Evolutionary conservation across 2,113 vertebrate genomes (phyloP).

Genomic region (Solea solea): DNA sequence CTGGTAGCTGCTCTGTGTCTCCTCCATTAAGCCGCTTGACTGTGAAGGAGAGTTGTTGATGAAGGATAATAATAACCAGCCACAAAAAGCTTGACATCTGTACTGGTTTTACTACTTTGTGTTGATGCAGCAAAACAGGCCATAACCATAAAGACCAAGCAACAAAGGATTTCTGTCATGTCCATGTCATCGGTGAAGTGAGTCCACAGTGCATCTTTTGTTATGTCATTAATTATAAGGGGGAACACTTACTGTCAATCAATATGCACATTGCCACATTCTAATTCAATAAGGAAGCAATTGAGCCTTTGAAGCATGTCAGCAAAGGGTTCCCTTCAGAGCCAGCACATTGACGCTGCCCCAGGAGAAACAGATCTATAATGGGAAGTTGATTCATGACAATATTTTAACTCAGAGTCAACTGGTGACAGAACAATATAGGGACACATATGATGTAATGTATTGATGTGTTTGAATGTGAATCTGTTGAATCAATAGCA

Average conservation of each 20-base stretch:
- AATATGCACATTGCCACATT: constrained; percentile 39
- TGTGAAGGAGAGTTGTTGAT: not conserved
- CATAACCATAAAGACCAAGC: constrained; percentile 22
- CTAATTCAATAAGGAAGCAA: constrained; percentile 39
- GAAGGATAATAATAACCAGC: not conserved
- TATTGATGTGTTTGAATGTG: constrained; percentile 22
- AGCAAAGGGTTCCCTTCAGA: constrained; percentile 2
- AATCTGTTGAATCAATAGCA: constrained; percentile 16
- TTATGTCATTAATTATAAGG: constrained; percentile 25
- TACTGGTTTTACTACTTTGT: constrained; percentile 2
- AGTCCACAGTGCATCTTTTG: constrained; percentile 6
- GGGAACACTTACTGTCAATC: constrained; percentile 28
- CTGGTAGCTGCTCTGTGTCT: not conserved
- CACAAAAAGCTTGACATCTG: not conserved
- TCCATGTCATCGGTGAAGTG: constrained; percentile 7
- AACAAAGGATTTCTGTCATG: not conserved
- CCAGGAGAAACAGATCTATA: not conserved
- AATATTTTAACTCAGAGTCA: constrained; percentile 20
- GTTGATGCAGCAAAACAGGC: constrained; percentile 16
- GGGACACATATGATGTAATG: not conserved
- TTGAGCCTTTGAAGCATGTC: constrained; percentile 32
- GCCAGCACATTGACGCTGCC: constrained; percentile 13
- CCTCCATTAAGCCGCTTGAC: not conserved
- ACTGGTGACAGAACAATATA: constrained; percentile 5
- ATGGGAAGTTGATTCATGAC: constrained; percentile 1